Conservation (phyloP, 1,140 invertebrate genomes). For the Drosophila subobscura region DNA sequence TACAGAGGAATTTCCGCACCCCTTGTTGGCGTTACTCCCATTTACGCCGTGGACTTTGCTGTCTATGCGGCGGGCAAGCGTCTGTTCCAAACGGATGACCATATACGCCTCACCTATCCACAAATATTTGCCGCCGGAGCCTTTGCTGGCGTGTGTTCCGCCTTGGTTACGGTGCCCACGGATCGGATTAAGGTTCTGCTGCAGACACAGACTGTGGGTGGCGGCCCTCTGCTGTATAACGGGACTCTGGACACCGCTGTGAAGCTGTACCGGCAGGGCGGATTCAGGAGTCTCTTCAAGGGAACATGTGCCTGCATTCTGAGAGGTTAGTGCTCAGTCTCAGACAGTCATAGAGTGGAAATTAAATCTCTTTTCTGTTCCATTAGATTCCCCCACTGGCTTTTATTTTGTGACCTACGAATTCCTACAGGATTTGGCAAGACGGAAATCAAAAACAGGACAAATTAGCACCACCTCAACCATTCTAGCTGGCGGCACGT, state of each 20-base stretch:
- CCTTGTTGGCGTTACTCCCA: constrained; percentile 91
- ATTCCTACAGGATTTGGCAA: constrained; percentile 88
- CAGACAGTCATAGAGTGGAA: not conserved
- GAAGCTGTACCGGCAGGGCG: constrained; percentile 96
- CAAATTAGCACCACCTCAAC: constrained; percentile 87
- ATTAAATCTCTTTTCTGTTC: not conserved
- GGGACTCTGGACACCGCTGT: constrained; percentile 96
- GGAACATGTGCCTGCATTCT: constrained; percentile 96
- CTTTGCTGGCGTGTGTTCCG: constrained; percentile 97
- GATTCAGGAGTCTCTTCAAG: constrained; percentile 96
- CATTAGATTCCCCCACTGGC: constrained; percentile 95
- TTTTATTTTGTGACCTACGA: constrained; percentile 99
- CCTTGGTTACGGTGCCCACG: constrained; percentile 97
- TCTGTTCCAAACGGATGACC: constrained; percentile 88
- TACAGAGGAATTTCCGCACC: constrained; percentile 91
- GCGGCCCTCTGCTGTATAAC: constrained; percentile 92
- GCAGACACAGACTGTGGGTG: constrained; percentile 92
- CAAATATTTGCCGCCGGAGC: constrained; percentile 96
- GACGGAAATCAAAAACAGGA: constrained; percentile 73
- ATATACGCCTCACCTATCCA: constrained; percentile 87
- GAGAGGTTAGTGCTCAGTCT: constrained; percentile 86
- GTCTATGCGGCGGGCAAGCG: constrained; percentile 97
- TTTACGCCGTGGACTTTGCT: constrained; percentile 97
- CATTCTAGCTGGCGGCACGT: constrained; percentile 96
- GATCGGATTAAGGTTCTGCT: constrained; percentile 98